Base-by-base conservation (phyloP, 1,140 invertebrate genomes). In the Pachyrhynchus sulphureomaculatus region DNA sequence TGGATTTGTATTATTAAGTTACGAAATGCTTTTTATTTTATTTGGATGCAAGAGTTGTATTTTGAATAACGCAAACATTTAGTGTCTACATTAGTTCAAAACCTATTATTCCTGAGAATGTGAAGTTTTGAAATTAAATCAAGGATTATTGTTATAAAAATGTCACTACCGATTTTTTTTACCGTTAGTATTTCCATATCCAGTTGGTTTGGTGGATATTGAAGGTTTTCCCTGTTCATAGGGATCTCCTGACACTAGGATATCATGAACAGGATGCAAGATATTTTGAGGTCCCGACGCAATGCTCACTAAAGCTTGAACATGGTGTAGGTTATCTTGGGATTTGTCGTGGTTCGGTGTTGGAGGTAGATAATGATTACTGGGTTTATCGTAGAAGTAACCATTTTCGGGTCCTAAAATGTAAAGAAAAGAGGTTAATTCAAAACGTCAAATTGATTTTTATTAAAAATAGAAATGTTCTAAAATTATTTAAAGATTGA, bases 281-380 rank as follows among this genome's bases (percentile, higher is more conserved):
- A 61, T 42, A 20, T 37, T 58, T n/a, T 66, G 33, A 2, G 62
- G 64, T 5, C 67, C 67, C 29, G 56, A 55, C n/a, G 64, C 57
- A 4, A 68, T 57, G 37, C 67, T 68, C 1, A 68, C 67, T 20
- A 68, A 32, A 9, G 64, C 62, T 41, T 68, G 64, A 1, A 68
- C 61, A n/a, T 64, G 62, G 6, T 65, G 53, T 18, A 21, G 33
- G 33, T 64, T 37, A 17, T 33, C 41, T 32, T 54, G 51, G 1
- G 13, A 12, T 1, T 21, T 12, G 18, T 42, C 33, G 18, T 34
- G 18, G 18, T 4, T 0, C 4, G 15, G 39, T 42, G 18, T 4
- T 12, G 4, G 10, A 12, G 18, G 4, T 3, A 5, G 5, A 4
- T 18, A 42, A 4, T 18, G 15, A 20, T 42, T 18, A 20, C 10